Evolutionary conservation across 2,797 vertebrate species (phyloP).

Genomic region (Galagoides demidoff): DNA sequence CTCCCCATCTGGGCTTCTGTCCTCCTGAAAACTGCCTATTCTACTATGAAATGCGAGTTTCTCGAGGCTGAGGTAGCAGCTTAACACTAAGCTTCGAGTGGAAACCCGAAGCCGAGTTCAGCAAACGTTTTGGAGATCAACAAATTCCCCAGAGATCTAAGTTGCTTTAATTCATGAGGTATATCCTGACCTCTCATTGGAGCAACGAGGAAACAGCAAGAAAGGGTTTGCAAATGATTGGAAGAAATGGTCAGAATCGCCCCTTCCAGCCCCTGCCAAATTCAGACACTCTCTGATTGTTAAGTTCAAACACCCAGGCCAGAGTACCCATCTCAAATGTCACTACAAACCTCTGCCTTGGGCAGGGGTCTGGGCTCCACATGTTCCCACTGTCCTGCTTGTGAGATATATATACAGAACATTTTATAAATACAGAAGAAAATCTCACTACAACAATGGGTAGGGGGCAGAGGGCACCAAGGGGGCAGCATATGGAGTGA

Average conservation of each 20-base stretch:
- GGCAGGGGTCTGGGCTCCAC: background rate
- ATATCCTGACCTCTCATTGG: background rate
- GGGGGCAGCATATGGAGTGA: no score
- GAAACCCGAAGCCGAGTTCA: background rate
- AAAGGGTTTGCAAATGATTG: background rate
- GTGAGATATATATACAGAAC: background rate
- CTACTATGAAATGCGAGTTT: background rate
- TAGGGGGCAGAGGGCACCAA: background rate
- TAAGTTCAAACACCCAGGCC: background rate
- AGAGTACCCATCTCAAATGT: background rate
- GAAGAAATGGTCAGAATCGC: background rate
- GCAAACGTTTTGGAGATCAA: background rate
- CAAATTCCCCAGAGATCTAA: background rate
- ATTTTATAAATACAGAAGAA: background rate
- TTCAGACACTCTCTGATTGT: background rate
- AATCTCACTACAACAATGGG: rapidly evolving
- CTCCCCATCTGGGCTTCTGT: background rate
- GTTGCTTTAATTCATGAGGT: slow-evolving; percentile 10
- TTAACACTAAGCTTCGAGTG: background rate
- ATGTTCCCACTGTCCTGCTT: rapidly evolving
- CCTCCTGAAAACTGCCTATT: background rate
- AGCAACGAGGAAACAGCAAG: background rate
- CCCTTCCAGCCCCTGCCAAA: background rate
- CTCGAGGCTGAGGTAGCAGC: background rate
- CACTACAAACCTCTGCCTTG: background rate